phyloP scores from a whole-genome alignment of 2,888 invertebrate species.

The Protula sp. region DNA sequence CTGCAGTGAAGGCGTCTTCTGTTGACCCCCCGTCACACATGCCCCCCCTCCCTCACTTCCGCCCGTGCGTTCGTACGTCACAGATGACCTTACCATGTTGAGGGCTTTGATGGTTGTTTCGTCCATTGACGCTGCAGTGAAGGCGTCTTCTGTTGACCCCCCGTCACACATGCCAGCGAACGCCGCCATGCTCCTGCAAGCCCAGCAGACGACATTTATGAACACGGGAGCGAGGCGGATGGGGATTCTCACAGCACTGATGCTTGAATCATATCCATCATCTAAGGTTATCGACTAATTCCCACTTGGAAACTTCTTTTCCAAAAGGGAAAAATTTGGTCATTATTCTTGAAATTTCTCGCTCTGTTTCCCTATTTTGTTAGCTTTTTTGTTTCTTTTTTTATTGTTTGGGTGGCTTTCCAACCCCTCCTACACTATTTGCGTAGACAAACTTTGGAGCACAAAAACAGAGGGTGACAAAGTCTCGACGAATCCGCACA shows the following conservation, averaged over 20 bases:
- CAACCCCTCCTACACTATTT: too few relatives aligned
- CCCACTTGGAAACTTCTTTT: too few relatives aligned
- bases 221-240: background rate
- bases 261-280: background rate
- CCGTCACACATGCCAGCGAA: slow-evolving; percentile 99
- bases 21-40: slow-evolving; percentile 98
- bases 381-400: too few relatives aligned
- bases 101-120: slow-evolving; percentile 96
- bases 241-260: background rate
- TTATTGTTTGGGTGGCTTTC: too few relatives aligned
- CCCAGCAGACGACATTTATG: slow-evolving; percentile 6
- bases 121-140: slow-evolving; percentile 91
- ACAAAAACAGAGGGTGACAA: too few relatives aligned
- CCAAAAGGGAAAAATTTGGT: too few relatives aligned
- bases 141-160: slow-evolving; percentile 93
- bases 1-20: slow-evolving; percentile 94
- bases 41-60: too few relatives aligned
- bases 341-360: too few relatives aligned
- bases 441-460: too few relatives aligned
- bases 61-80: too few relatives aligned
- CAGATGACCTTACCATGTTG: slow-evolving; percentile 73
- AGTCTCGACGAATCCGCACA: too few relatives aligned
- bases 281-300: background rate
- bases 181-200: slow-evolving; percentile 86
- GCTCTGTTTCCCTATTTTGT: too few relatives aligned